Conservation (phyloP, 2,888 invertebrate species). For the Limnephilus auricula region DNA sequence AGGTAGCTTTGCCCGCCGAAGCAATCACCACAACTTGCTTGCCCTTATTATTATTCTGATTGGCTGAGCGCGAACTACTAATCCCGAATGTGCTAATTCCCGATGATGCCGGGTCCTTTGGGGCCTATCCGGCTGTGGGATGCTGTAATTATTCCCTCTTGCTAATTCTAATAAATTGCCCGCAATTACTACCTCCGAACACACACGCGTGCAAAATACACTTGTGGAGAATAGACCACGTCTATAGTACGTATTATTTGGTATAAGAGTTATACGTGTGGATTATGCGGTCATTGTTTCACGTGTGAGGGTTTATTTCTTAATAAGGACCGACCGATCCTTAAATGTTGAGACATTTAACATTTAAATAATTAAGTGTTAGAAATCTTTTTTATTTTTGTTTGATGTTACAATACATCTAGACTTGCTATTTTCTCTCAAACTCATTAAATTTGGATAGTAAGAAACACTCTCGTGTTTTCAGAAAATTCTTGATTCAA, state of each 20-base stretch:
- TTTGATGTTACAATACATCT: too few species aligned
- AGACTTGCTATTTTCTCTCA: too few species aligned
- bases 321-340: too few species aligned
- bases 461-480: too few species aligned
- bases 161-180: slow-evolving; percentile 57
- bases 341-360: too few species aligned
- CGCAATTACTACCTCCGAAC: slow-evolving; percentile 35
- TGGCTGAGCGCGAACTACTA: slow-evolving; percentile 10
- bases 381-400: too few species aligned
- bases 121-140: not conserved
- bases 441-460: too few species aligned
- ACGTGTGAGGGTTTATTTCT: not conserved
- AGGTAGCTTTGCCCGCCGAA: not conserved
- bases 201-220: not conserved
- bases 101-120: slow-evolving; percentile 6
- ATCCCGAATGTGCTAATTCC: slow-evolving; percentile 24
- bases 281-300: not conserved
- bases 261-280: not conserved
- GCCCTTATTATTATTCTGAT: slow-evolving; percentile 8
- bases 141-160: slow-evolving; percentile 47
- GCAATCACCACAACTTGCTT: not conserved
- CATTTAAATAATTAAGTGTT: too few species aligned
- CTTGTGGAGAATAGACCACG: too few species aligned
- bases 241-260: not conserved
- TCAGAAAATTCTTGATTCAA: too few species aligned